These are phyloP conservation scores for Adelognathus sp. DNA, from an alignment of 2,888 invertebrate species.

Conservation along the genomic window DNA sequence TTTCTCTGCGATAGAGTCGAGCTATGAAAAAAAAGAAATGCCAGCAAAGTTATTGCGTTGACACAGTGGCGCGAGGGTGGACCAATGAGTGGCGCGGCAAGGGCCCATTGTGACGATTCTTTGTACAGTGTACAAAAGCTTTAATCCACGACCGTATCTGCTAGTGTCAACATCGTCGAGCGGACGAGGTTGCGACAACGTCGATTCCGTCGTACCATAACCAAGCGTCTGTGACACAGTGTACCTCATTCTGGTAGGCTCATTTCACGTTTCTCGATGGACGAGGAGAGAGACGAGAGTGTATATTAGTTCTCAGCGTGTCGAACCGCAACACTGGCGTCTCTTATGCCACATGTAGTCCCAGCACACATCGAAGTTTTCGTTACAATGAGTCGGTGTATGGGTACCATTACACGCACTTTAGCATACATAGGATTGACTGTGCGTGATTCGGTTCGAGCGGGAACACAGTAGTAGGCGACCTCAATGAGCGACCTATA, in stretches of 20 bases:
- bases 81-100: constrained; percentile 66
- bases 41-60: constrained; percentile 73
- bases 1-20: neutral
- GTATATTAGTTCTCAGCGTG: neutral
- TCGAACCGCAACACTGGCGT: neutral
- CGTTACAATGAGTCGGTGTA: neutral
- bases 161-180: constrained; percentile 78
- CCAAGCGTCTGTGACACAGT: neutral
- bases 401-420: neutral
- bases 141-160: constrained; percentile 79
- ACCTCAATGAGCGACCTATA: constrained; percentile 73
- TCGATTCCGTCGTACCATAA: constrained; percentile 13
- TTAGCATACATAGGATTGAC: neutral
- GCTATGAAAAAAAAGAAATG: constrained; percentile 62
- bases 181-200: constrained; percentile 25
- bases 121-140: constrained; percentile 76
- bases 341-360: neutral
- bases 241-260: neutral
- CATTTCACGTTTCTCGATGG: neutral
- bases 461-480: constrained; percentile 16
- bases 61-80: constrained; percentile 69
- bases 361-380: neutral
- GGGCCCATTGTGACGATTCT: constrained; percentile 71
- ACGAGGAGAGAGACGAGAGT: neutral
- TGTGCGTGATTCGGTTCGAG: constrained; percentile 9